Evolutionary conservation across 2,113 vertebrate species (phyloP).

Genomic region (Sinocyclocheilus rhinocerous): DNA sequence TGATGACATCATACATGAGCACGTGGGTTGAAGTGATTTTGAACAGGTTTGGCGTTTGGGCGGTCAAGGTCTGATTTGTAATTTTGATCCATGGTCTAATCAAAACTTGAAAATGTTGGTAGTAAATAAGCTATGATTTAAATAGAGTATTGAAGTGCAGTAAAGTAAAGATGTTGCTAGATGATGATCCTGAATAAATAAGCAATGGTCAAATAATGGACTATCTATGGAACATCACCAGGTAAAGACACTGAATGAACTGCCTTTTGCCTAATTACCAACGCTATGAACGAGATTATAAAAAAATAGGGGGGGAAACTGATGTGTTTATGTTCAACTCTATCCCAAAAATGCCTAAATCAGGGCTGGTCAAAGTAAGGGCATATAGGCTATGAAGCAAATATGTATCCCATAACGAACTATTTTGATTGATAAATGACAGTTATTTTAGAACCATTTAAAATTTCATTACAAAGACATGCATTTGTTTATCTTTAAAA

Average conservation of each 20-base stretch:
- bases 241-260: not conserved
- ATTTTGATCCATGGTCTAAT: not conserved
- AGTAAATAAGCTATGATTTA: not conserved
- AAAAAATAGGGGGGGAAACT: not conserved
- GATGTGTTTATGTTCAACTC: not conserved
- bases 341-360: not conserved
- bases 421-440: not conserved
- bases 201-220: not conserved
- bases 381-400: not conserved
- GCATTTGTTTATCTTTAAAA: not conserved
- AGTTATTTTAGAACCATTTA: not conserved
- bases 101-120: not conserved
- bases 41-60: not conserved
- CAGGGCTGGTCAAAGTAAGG: not conserved
- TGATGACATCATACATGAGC: conserved; percentile 53
- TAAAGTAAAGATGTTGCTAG: not conserved
- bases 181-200: not conserved
- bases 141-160: not conserved
- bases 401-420: not conserved
- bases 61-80: too few species aligned
- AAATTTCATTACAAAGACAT: not conserved
- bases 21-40: not conserved
- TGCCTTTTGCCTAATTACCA: not conserved
- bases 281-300: not conserved
- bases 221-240: not conserved